Conservation (phyloP, 2,797 vertebrate genomes). For the Anguilla pacifica region DNA sequence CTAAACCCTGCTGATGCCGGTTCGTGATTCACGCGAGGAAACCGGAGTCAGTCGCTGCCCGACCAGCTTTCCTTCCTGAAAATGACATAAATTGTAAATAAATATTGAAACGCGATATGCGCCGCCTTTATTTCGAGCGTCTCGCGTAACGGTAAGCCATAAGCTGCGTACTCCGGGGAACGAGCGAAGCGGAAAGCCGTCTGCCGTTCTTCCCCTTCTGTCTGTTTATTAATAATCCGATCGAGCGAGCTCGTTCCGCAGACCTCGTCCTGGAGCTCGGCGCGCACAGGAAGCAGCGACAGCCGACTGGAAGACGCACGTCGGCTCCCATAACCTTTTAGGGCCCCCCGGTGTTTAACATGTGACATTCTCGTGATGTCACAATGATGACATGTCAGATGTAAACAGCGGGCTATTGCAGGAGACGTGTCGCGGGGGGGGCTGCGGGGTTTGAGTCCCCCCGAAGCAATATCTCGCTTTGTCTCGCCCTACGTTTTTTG, state of each 20-base stretch:
- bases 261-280: conserved; percentile 58
- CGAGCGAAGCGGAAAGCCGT: conserved; percentile 54
- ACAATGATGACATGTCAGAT: conserved; percentile 59
- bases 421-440: conserved; percentile 38
- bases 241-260: conserved; percentile 40
- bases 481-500: conserved; percentile 47
- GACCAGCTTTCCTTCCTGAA: conserved; percentile 34
- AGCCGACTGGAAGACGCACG: conserved; percentile 58
- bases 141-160: conserved; percentile 37
- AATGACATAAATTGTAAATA: neutral
- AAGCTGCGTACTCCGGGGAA: conserved; percentile 45
- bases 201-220: conserved; percentile 57
- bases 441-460: neutral
- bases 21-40: conserved; percentile 56
- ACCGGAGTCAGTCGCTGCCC: conserved; percentile 61
- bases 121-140: neutral
- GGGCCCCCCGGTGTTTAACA: conserved; percentile 60
- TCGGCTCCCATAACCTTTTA: conserved; percentile 62
- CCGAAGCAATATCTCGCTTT: conserved; percentile 14
- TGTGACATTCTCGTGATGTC: conserved; percentile 56
- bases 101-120: neutral
- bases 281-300: conserved; percentile 60
- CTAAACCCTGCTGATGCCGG: conserved; percentile 55
- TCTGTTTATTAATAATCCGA: conserved; percentile 53
- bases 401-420: conserved; percentile 67